phyloP scores from a whole-genome alignment of 2,888 invertebrate species.

The Clivina fossor region DNA sequence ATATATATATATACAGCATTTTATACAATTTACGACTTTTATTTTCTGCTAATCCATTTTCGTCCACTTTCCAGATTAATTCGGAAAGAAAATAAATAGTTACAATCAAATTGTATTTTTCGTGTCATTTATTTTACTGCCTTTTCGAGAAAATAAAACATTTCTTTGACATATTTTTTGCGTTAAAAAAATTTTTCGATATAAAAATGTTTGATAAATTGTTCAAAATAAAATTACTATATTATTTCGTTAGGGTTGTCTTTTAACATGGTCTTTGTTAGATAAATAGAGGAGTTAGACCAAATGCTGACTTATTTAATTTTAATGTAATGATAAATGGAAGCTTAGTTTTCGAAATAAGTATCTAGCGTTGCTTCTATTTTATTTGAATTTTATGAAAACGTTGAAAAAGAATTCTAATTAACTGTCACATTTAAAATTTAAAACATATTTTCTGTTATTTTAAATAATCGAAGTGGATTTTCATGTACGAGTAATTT shows the following conservation, averaged over 20 bases:
- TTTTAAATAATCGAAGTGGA: constrained; percentile 26
- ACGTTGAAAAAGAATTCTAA: constrained; percentile 14
- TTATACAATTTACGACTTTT: constrained; percentile 29
- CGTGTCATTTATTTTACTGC: constrained; percentile 23
- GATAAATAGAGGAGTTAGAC: no score
- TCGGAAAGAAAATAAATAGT: constrained; percentile 30
- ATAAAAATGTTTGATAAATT: constrained; percentile 7
- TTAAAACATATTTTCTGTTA: no score
- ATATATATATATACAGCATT: constrained; percentile 24
- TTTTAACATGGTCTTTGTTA: no score
- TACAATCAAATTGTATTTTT: constrained; percentile 30
- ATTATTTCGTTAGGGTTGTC: no score
- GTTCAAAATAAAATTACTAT: constrained; percentile 14
- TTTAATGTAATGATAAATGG: no score
- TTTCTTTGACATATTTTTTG: constrained; percentile 5
- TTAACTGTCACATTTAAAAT: constrained; percentile 21
- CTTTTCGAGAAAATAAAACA: constrained; percentile 16
- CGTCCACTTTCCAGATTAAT: constrained; percentile 33
- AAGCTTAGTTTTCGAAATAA: no score
- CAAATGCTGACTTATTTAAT: no score
- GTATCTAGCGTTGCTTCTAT: no score
- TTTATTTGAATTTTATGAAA: no score
- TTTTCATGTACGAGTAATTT: constrained; percentile 21
- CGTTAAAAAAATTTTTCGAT: neutral
- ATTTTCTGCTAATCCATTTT: constrained; percentile 32